phyloP scores from a whole-genome alignment of 1,140 invertebrate species.

The Cotesia typhae region DNA sequence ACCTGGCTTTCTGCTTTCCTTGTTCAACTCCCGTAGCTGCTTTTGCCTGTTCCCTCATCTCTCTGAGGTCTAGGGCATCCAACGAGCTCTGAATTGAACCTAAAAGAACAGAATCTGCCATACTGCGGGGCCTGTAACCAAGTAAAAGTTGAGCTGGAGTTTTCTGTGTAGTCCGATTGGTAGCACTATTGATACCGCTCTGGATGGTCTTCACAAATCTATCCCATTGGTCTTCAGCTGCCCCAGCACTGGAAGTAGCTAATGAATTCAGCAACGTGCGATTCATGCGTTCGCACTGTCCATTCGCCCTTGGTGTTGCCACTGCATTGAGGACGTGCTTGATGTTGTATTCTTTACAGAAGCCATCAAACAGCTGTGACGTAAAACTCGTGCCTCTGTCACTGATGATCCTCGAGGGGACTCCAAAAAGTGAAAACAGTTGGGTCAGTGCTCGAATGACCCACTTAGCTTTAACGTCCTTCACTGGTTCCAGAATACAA shows the following conservation, averaged over 20 bases:
- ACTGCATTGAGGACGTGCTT: conserved; percentile 50
- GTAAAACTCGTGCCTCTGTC: conserved; percentile 53
- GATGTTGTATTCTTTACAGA: conserved; percentile 44
- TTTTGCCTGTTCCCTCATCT: no score
- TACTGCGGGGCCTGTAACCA: conserved; percentile 39
- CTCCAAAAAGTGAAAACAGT: conserved; percentile 40
- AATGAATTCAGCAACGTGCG: conserved; percentile 7
- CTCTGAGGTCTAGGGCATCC: no score
- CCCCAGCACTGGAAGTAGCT: background rate
- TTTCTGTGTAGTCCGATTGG: conserved; percentile 42
- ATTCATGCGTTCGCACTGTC: conserved; percentile 26
- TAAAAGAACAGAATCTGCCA: no score
- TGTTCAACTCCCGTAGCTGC: no score
- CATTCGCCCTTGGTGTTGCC: conserved; percentile 48
- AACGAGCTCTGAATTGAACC: no score
- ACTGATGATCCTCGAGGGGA: conserved; percentile 45
- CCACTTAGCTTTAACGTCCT: conserved; percentile 38
- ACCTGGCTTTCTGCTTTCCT: no score
- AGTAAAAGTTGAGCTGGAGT: conserved; percentile 51
- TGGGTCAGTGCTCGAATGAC: conserved; percentile 39
- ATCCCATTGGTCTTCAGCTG: conserved; percentile 17
- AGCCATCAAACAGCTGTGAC: conserved; percentile 41
- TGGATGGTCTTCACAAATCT: background rate
- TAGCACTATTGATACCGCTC: conserved; percentile 46
- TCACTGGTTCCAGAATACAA: conserved; percentile 46